Percentiles rank a stretch among this genome's conserved stretches.
Evolutionary conservation across 2,113 vertebrate genomes (phyloP).

Genomic region (Bos javanicus): DNA sequence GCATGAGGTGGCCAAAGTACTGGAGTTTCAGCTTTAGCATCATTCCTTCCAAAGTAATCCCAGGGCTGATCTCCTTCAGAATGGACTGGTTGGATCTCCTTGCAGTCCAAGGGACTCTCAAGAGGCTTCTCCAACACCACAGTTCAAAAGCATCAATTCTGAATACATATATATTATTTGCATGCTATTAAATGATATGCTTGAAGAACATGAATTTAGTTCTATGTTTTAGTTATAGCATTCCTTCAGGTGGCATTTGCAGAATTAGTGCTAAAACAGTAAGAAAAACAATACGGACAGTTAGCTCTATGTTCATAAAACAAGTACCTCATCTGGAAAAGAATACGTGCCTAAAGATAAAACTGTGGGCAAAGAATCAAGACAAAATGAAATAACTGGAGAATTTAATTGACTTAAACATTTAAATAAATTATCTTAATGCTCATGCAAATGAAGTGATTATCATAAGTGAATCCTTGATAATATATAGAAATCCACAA

Average conservation of each 20-base stretch:
- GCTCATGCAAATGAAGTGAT: background rate
- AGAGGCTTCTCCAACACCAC: no score
- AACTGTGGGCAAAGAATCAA: background rate
- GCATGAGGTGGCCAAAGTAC: no score
- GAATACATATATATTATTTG: background rate
- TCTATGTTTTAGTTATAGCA: background rate
- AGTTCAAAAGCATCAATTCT: no score
- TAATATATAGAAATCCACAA: constrained; percentile 20
- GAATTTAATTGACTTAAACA: background rate
- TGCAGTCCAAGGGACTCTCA: no score
- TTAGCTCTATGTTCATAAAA: background rate
- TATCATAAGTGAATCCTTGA: constrained; percentile 18
- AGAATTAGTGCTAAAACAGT: background rate
- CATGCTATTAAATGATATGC: background rate
- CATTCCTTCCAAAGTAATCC: no score
- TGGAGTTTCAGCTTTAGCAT: no score
- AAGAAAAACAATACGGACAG: background rate
- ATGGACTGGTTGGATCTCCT: no score
- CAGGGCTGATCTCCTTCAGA: no score
- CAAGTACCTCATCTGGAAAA: background rate
- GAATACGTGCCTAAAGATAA: background rate
- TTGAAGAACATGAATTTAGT: background rate
- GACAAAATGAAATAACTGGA: background rate
- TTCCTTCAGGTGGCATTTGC: background rate
- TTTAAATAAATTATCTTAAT: constrained; percentile 53